Conservation (phyloP, 2,888 invertebrate species). For the Mesorhabditis belari region DNA sequence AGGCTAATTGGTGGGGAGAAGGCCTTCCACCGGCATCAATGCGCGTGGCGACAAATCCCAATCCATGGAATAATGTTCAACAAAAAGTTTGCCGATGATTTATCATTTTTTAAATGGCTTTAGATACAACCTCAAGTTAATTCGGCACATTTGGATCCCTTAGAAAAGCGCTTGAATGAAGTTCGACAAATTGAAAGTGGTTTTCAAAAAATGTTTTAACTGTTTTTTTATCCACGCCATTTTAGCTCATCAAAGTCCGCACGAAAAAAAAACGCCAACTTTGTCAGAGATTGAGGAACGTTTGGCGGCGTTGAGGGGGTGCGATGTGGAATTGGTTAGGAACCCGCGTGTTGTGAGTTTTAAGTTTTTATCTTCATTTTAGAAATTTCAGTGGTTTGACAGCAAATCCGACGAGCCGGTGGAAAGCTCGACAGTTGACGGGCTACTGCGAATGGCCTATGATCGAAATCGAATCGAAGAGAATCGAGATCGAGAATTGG, state of each 20-base stretch:
- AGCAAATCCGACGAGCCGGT: background rate
- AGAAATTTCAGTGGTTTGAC: conserved; percentile 19
- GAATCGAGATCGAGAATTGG: background rate
- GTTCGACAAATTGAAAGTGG: background rate
- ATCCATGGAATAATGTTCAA: background rate
- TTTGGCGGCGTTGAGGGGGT: conserved; percentile 38
- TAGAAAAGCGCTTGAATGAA: background rate
- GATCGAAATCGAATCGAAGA: conserved; percentile 20
- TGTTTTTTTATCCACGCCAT: too few relatives aligned
- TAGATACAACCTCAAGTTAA: too few relatives aligned
- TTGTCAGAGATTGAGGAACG: conserved; percentile 40
- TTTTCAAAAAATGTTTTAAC: too few relatives aligned
- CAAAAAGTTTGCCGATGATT: background rate
- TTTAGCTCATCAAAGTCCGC: too few relatives aligned
- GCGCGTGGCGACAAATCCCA: conserved; percentile 10
- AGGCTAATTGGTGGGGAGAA: conserved; percentile 42
- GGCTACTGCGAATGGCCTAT: conserved; percentile 20
- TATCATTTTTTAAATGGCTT: too few relatives aligned
- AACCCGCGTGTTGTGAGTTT: conserved; percentile 33
- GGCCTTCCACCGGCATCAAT: conserved; percentile 42
- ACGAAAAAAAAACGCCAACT: conserved; percentile 9
- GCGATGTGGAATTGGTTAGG: conserved; percentile 43
- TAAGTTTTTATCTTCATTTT: background rate
- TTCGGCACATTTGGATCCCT: too few relatives aligned
- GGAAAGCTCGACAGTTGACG: conserved; percentile 11